Conservation (phyloP, 2,797 vertebrate species). For the Bryconaethiops microstoma region DNA sequence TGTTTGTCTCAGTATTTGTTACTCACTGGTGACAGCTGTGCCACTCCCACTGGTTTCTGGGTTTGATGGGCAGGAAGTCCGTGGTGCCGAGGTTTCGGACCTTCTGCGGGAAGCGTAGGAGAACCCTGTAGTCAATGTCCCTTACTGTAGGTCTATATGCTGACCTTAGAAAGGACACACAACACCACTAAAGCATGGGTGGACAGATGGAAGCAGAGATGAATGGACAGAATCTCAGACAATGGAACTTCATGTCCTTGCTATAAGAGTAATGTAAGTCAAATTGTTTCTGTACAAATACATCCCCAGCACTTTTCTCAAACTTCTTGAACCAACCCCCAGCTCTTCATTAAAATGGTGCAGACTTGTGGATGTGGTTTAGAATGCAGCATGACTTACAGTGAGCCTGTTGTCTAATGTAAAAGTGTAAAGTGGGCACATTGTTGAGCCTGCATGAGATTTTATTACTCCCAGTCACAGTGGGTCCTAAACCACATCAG, state of each 20-base stretch:
- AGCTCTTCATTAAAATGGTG: too few species aligned
- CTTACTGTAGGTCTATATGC: slow-evolving; percentile 76
- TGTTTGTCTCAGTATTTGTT: neutral
- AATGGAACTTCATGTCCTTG: neutral
- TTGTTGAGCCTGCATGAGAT: too few species aligned
- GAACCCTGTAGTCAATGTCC: slow-evolving; percentile 81
- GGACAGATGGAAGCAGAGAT: neutral
- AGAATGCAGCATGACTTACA: too few species aligned
- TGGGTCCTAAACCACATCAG: too few species aligned
- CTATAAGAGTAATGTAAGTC: neutral
- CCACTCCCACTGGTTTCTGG: slow-evolving; percentile 87
- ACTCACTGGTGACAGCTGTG: slow-evolving; percentile 90
- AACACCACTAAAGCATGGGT: slow-evolving; percentile 44
- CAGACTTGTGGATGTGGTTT: too few species aligned
- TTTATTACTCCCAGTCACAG: too few species aligned
- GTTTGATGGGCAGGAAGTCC: slow-evolving; percentile 85
- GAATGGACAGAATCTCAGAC: neutral
- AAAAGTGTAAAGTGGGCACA: too few species aligned
- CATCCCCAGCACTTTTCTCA: too few species aligned
- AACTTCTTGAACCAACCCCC: too few species aligned
- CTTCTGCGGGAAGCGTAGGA: slow-evolving; percentile 86
- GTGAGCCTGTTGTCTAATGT: too few species aligned
- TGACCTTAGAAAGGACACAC: slow-evolving; percentile 72
- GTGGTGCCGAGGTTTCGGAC: slow-evolving; percentile 85
- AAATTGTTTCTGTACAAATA: too few species aligned